Evolutionary conservation across 2,113 vertebrate genomes (phyloP), one percentile per base, ranked within the genome.

Genomic region (Chrysochloris asiatica): DNA sequence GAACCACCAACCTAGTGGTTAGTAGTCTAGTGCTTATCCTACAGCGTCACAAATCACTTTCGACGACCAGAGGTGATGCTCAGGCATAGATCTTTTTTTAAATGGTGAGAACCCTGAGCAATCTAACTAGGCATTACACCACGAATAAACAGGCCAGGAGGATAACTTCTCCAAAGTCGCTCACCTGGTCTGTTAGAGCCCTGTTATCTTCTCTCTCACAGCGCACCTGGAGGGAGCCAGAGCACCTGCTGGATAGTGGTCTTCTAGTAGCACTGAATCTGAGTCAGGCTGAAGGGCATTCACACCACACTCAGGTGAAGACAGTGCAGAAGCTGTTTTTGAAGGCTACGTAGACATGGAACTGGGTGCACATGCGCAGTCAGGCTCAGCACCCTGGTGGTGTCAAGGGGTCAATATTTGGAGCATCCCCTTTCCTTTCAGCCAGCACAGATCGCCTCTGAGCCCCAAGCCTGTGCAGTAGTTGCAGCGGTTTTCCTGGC

Each of bases 311-410:
- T 9, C 38, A 33, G 45, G 4, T 2, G 12, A 28, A 38, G 47
- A 50, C 22, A n/a, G n/a, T n/a, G 17, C 7, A 6, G 30, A 38
- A 59, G 48, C 17, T 30, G 5, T 24, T 7, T n/a, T 41, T 12
- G 4, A 41, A n/a, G 0, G n/a, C 63, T 6, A 7, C 14, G 17
- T 1, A 14, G 72, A 12, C 6, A 1, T n/a, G 36, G 8, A 28
- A 7, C 61, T 30, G 41, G 22, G n/a, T 33, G 36, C 3, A 1
- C 14, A 71, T 22, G n/a, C 1, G 3, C 26, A 9, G 7, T 4
- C 13, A 26, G 65, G 36, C 4, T 30, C 67, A 21, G n/a, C 8
- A 3, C 12, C 8, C 6, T 9, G 59, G 9, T 33, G 3, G 10
- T 41, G 36, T 8, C 38, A 4, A 28, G 33, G 3, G 9, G 14